phyloP scores from a whole-genome alignment of 2,888 invertebrate genomes.

The Agrilus cyanescens region DNA sequence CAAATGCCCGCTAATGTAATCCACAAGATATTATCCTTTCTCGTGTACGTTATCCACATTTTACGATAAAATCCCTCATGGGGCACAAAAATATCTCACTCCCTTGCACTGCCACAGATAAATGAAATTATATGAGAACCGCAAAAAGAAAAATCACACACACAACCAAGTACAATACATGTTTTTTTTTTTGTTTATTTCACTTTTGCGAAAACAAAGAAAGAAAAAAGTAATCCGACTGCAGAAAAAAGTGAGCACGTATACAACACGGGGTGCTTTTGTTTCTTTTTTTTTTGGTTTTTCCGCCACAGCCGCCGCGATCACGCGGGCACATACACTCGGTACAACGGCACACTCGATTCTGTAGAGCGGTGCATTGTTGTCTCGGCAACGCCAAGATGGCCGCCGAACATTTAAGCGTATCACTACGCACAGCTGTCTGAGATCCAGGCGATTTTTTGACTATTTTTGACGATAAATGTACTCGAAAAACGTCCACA shows the following conservation, averaged over 20 bases:
- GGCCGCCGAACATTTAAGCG: no score
- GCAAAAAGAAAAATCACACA: constrained; percentile 33
- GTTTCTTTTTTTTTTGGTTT: no score
- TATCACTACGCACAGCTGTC: no score
- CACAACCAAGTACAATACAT: constrained; percentile 25
- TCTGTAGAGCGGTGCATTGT: constrained; percentile 13
- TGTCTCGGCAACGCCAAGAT: not conserved
- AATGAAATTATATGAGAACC: constrained; percentile 35
- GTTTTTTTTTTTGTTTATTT: constrained; percentile 14
- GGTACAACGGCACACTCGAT: constrained; percentile 18
- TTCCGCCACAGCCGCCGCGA: constrained; percentile 4
- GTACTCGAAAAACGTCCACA: no score
- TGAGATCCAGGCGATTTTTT: no score
- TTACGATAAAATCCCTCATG: constrained; percentile 37
- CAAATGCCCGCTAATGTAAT: constrained; percentile 41
- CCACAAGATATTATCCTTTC: constrained; percentile 58
- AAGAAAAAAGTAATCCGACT: no score
- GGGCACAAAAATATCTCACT: constrained; percentile 29
- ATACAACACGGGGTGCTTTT: no score
- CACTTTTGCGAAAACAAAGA: constrained; percentile 8
- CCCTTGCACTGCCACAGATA: constrained; percentile 5
- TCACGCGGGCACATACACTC: constrained; percentile 1
- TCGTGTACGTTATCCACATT: constrained; percentile 58
- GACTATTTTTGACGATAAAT: no score
- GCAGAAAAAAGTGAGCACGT: no score